Conservation (phyloP, 2,888 invertebrate genomes). For the Diaperis boleti region DNA sequence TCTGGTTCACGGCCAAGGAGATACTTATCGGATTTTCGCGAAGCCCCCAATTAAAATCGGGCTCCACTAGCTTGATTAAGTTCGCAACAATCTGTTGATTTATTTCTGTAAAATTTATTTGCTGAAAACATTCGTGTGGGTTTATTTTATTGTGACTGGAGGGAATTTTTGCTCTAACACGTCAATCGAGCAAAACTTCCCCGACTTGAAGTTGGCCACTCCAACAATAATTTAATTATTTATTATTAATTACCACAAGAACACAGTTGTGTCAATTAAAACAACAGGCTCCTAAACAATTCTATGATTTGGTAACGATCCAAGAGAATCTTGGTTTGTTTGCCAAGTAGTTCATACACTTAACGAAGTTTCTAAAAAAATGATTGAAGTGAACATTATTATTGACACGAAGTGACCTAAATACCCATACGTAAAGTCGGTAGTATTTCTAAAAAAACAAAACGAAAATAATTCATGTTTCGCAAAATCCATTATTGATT, state of each 20-base stretch:
- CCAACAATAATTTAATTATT: not conserved
- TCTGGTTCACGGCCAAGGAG: conserved; percentile 13
- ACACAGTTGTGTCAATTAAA: not conserved
- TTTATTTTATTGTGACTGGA: conserved; percentile 1
- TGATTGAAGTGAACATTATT: conserved; percentile 19
- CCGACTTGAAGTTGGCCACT: not conserved
- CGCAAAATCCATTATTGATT: too few species aligned
- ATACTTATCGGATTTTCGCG: conserved; percentile 25
- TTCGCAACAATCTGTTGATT: conserved; percentile 11
- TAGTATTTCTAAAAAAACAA: too few species aligned
- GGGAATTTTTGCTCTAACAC: not conserved
- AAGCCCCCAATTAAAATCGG: conserved; percentile 14
- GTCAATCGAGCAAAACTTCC: not conserved
- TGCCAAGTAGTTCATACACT: conserved; percentile 11
- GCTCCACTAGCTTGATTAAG: not conserved
- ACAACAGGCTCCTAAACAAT: not conserved
- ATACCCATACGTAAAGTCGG: too few species aligned
- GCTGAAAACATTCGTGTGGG: conserved; percentile 9
- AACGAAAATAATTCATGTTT: too few species aligned
- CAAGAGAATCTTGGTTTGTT: conserved; percentile 3
- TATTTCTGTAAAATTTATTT: conserved; percentile 25
- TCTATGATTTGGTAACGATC: conserved; percentile 8
- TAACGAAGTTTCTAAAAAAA: conserved; percentile 4
- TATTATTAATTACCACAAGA: too few species aligned
- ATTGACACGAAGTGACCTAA: too few species aligned